Conservation (phyloP, 2,888 invertebrate species). For the Machimus atricapillus region DNA sequence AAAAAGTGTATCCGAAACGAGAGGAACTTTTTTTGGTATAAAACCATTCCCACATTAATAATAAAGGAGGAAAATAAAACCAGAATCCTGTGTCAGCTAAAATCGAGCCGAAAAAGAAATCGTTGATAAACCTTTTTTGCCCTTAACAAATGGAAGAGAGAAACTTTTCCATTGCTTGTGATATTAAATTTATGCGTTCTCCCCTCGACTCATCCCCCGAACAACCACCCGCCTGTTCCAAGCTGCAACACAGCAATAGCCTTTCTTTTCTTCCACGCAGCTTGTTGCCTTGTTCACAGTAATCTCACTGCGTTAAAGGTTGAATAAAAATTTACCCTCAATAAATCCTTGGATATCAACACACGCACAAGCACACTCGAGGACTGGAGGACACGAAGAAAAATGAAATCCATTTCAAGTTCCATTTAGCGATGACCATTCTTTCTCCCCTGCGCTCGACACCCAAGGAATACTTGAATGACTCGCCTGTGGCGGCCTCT, state of each 20-base stretch:
- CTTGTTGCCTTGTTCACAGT: conserved; percentile 40
- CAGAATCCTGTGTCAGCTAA: not conserved
- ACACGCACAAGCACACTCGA: conserved; percentile 1
- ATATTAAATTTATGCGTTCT: conserved; percentile 32
- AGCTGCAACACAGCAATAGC: not conserved
- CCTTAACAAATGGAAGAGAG: conserved; percentile 22
- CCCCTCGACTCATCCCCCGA: not conserved
- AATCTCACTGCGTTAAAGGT: conserved; percentile 25
- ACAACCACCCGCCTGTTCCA: not conserved
- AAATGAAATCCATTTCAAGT: conserved; percentile 39
- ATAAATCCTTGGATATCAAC: conserved; percentile 39
- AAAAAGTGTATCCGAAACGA: not conserved
- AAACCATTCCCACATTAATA: not conserved
- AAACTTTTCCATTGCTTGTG: conserved; percentile 17
- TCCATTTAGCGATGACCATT: conserved; percentile 33
- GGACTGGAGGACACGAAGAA: not conserved
- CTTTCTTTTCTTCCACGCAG: conserved; percentile 7
- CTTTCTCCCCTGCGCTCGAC: not conserved
- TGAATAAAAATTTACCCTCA: conserved; percentile 39
- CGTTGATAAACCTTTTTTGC: conserved; percentile 16
- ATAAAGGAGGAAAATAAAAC: not conserved
- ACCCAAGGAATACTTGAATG: not conserved
- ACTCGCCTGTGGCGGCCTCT: not conserved
- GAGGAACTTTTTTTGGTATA: not conserved
- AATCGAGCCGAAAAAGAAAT: not conserved